Conservation (phyloP, 2,113 vertebrate species). For the Sceloporus undulatus region DNA sequence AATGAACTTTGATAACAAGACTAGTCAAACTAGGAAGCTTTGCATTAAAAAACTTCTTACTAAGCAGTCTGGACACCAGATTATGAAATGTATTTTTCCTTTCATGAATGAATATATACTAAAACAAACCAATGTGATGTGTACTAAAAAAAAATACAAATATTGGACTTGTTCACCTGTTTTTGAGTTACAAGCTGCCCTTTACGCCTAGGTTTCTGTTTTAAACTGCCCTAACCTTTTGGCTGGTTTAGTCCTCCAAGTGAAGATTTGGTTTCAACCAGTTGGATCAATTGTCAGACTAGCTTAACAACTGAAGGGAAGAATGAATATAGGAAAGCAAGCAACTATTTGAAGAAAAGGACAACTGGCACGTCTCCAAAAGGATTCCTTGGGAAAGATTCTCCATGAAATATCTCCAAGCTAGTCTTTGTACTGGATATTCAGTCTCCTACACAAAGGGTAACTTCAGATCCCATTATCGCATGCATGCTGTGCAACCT, state of each 20-base stretch:
- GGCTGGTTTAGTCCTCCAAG: constrained; percentile 42
- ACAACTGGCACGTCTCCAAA: background rate
- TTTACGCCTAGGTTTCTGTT: background rate
- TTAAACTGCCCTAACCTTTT: background rate
- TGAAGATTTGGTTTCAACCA: background rate
- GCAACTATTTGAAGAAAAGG: constrained; percentile 30
- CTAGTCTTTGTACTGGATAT: constrained; percentile 50
- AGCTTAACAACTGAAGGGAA: background rate
- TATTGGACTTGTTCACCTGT: background rate
- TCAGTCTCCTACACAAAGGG: background rate
- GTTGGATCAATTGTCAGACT: background rate
- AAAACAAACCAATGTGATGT: background rate
- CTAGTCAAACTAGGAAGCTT: background rate
- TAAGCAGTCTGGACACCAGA: background rate
- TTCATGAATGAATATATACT: background rate
- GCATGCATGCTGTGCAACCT: background rate
- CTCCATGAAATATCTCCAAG: constrained; percentile 20
- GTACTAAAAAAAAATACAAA: background rate
- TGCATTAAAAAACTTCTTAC: background rate
- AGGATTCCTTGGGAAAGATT: constrained; percentile 10
- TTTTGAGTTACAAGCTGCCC: background rate
- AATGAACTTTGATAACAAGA: background rate
- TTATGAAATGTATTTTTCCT: background rate
- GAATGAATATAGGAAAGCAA: background rate
- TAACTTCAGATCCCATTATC: background rate